Percentiles rank a stretch among this genome's conserved stretches.
These are phyloP conservation scores for Muscicapa adusta DNA, from an alignment of 2,113 vertebrate species.

Conservation along the genomic window DNA sequence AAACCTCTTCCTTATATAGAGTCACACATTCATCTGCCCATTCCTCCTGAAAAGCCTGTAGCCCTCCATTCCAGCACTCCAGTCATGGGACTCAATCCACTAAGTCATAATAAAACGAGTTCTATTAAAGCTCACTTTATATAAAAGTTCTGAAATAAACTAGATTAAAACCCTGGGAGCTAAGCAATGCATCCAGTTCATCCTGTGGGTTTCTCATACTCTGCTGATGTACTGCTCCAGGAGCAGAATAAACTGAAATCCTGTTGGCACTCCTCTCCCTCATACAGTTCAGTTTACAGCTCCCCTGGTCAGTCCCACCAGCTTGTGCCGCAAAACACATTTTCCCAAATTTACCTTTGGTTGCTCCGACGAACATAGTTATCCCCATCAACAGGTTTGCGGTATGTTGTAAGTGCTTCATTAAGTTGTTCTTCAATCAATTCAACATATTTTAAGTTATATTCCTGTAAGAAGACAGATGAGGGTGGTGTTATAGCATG, in stretches of 20 bases:
- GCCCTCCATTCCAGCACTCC: not conserved
- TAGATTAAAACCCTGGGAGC: not conserved
- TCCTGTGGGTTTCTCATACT: not conserved
- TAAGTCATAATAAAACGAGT: not conserved
- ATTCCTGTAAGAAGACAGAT: slow-evolving; percentile 73
- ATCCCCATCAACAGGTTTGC: slow-evolving; percentile 96
- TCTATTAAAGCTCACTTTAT: not conserved
- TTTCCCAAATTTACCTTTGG: slow-evolving; percentile 81
- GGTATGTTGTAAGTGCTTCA: slow-evolving; percentile 96
- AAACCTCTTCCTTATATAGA: not conserved
- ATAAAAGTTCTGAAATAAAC: not conserved
- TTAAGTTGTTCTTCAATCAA: slow-evolving; percentile 96
- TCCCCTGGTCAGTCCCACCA: not conserved
- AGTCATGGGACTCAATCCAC: not conserved
- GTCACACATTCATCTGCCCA: not conserved
- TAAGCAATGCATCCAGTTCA: accelerated
- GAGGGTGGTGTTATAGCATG: not conserved
- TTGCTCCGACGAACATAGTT: slow-evolving; percentile 98
- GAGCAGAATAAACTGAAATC: not conserved
- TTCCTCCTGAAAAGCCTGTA: not conserved
- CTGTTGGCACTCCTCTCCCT: not conserved
- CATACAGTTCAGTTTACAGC: not conserved
- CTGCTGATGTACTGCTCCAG: not conserved
- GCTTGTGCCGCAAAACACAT: accelerated
- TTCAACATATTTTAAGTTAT: slow-evolving; percentile 96